phyloP scores from a whole-genome alignment of 2,113 vertebrate genomes.

The Apeltes quadracus region DNA sequence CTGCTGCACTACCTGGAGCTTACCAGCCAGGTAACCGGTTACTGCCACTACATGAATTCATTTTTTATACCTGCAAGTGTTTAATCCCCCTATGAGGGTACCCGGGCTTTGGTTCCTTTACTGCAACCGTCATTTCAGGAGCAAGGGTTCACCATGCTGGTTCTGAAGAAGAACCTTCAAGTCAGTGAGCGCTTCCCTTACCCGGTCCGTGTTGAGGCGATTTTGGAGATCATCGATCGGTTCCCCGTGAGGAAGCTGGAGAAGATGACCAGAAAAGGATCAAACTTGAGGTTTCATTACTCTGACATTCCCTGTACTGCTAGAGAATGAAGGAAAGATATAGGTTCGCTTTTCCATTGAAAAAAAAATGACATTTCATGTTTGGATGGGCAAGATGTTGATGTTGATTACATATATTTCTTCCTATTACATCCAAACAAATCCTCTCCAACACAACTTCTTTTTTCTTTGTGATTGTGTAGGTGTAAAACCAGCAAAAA shows the following conservation, averaged over 20 bases:
- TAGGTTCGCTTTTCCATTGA: neutral
- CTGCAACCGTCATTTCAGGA: slow-evolving; percentile 56
- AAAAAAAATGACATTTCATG: neutral
- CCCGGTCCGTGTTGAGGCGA: slow-evolving; percentile 78
- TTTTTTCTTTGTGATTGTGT: neutral
- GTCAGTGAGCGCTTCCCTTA: slow-evolving; percentile 83
- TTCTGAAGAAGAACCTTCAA: slow-evolving; percentile 81
- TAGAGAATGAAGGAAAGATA: neutral
- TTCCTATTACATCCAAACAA: neutral
- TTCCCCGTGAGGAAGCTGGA: slow-evolving; percentile 81
- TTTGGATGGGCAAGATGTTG: too few species aligned
- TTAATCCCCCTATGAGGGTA: neutral
- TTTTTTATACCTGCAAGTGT: neutral
- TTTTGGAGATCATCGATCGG: slow-evolving; percentile 82
- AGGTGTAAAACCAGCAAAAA: slow-evolving; percentile 78
- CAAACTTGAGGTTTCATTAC: slow-evolving; percentile 53
- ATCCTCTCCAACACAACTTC: neutral
- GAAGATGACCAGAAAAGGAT: slow-evolving; percentile 79
- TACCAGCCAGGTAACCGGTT: slow-evolving; percentile 57
- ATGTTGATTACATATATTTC: neutral
- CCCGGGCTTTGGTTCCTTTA: neutral
- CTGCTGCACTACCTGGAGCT: slow-evolving; percentile 80
- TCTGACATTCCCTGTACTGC: neutral
- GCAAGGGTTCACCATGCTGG: slow-evolving; percentile 79
- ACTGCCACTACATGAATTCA: neutral